Evolutionary conservation across 2,888 invertebrate genomes (phyloP), one percentile per base, ranked within the genome.

Genomic region (Cryptus armator): DNA sequence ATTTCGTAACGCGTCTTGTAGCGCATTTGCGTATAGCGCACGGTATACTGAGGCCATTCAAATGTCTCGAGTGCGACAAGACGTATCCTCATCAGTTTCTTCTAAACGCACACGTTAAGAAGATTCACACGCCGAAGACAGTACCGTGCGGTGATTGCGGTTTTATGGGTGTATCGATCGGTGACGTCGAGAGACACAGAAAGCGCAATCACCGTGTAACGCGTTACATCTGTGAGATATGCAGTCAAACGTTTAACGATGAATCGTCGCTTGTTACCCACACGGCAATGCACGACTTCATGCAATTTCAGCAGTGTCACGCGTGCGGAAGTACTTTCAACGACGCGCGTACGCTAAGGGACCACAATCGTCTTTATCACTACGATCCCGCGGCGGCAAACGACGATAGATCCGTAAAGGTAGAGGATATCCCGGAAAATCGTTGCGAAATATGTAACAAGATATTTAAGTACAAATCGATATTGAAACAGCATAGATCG

Each of bases 81-180:
- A 88, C 89, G 2, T 92, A 92, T 62, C 89, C 91, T 1, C 91
- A 92, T 64, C 90, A 92, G 29, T 92, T 91, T 70, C 90, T 91
- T 88, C 81, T 92, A 19, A 92, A 92, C 74, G 90, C 91, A 0
- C 92, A 92, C 78, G 89, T 92, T 19, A 91, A 90, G 59, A 91
- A 91, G 56, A 87, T 87, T 0, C 92, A 92, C 84, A 91, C 89
- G 0, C 88, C 91, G 9, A 89, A 89, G 43, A 90, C 89, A 14
- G 87, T 89, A 19, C 80, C 90, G 5, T 92, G 92, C 81, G 83
- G 48, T 6, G 89, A 90, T 44, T 93, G 92, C 77, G 88, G 83
- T 24, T 92, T 91, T 76, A 90, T 91, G 88, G 91, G 91, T 7
- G 89, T 92, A 29, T 89, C 89, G 53, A 66, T 87, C 7, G 76